phyloP scores from a whole-genome alignment of 1,140 invertebrate species.

The Gerris buenoi region DNA sequence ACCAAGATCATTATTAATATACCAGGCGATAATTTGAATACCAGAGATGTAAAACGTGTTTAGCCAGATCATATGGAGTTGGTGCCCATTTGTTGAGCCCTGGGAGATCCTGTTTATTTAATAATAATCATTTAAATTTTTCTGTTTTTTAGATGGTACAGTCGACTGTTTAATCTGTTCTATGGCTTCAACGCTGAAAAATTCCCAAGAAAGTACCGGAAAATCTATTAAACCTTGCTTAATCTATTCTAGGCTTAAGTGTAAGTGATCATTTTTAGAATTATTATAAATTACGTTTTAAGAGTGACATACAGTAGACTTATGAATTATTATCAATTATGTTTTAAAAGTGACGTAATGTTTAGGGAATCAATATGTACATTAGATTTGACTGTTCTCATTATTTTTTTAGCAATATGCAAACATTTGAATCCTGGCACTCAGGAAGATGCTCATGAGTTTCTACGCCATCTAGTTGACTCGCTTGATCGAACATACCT shows the following conservation, averaged over 20 bases:
- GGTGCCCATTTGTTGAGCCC: neutral
- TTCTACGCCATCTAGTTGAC: conserved; percentile 80
- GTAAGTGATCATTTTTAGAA: too few relatives aligned
- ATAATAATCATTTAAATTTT: too few relatives aligned
- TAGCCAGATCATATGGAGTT: too few relatives aligned
- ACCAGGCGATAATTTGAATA: too few relatives aligned
- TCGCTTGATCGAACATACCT: conserved; percentile 85
- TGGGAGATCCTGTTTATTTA: neutral
- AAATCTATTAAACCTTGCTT: conserved; percentile 54
- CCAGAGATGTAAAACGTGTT: too few relatives aligned
- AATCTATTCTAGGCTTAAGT: conserved; percentile 41
- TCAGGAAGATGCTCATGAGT: conserved; percentile 96
- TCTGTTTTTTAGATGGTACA: neutral
- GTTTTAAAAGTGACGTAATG: too few relatives aligned
- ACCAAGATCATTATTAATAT: too few relatives aligned
- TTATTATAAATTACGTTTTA: too few relatives aligned
- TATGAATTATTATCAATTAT: too few relatives aligned
- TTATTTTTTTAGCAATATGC: conserved; percentile 47
- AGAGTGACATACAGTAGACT: too few relatives aligned
- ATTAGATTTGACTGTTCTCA: neutral
- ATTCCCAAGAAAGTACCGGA: conserved; percentile 46
- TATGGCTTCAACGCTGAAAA: conserved; percentile 55
- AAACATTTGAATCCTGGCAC: conserved; percentile 76
- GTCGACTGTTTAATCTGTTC: conserved; percentile 65
- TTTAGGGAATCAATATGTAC: too few relatives aligned